These are phyloP conservation scores for Pristis pectinata DNA, from an alignment of 2,797 vertebrate genomes.

Conservation along the genomic window DNA sequence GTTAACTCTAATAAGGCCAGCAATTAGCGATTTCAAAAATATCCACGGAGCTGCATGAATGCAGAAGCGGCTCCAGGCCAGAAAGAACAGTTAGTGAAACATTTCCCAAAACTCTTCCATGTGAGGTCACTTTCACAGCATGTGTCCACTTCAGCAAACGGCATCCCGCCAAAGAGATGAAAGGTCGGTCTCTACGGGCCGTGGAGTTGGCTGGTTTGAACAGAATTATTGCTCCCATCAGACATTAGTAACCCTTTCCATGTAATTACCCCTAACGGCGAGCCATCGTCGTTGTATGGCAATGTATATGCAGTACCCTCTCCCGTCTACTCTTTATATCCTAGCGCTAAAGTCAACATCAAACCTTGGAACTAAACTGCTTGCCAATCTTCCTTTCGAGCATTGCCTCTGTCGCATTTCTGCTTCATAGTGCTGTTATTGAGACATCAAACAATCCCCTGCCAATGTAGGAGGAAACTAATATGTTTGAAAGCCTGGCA, in stretches of 20 bases:
- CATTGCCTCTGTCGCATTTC: background rate
- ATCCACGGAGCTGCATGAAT: background rate
- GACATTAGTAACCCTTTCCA: background rate
- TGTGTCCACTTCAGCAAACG: background rate
- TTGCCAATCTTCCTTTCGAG: background rate
- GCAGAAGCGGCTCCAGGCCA: background rate
- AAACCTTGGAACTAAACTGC: background rate
- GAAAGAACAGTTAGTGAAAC: background rate
- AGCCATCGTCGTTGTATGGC: background rate
- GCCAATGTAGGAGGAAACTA: background rate
- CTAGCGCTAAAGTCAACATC: background rate
- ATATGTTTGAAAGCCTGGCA: background rate
- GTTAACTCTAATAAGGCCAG: background rate
- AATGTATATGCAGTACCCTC: background rate
- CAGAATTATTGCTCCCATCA: background rate
- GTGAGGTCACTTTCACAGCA: background rate
- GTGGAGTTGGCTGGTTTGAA: background rate
- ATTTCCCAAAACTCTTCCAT: background rate
- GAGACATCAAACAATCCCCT: background rate
- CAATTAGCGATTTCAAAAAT: background rate
- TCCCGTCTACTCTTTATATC: background rate
- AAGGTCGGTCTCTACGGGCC: background rate
- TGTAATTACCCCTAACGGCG: background rate
- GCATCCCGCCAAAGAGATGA: no score
- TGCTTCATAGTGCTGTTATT: background rate